A percentile compares a stretch with the other conserved stretches of the same genome.
These are phyloP conservation scores for Ploceus nigricollis DNA, from an alignment of 2,113 vertebrate genomes.

Conservation along the genomic window DNA sequence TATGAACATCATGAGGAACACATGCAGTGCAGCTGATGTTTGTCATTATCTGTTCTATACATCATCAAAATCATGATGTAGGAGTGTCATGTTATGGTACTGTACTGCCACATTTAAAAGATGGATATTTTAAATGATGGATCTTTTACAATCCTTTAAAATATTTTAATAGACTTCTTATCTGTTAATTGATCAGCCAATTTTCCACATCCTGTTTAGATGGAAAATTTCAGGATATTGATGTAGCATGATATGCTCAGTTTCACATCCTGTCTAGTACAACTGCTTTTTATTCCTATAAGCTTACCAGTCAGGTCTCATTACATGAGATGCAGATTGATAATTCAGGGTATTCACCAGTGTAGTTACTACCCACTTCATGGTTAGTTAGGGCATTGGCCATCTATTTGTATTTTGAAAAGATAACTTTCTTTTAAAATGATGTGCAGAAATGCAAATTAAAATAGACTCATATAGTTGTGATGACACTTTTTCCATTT, in stretches of 20 bases:
- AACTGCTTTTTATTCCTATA: neutral
- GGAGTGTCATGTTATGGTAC: conserved; percentile 46
- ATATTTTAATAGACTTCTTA: neutral
- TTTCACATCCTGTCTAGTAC: neutral
- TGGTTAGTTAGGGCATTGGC: neutral
- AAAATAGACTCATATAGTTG: conserved; percentile 35
- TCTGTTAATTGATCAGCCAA: neutral
- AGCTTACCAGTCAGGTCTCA: neutral
- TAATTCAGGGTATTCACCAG: neutral
- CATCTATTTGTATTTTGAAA: conserved; percentile 17
- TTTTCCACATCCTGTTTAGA: neutral
- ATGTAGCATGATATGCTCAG: neutral
- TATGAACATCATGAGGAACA: conserved; percentile 28
- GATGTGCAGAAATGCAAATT: conserved; percentile 48
- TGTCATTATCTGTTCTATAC: conserved; percentile 28
- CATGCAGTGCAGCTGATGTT: conserved; percentile 32
- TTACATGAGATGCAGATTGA: neutral
- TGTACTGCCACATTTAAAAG: conserved; percentile 33
- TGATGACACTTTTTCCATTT: conserved; percentile 58
- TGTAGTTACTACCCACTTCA: neutral
- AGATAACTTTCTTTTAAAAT: conserved; percentile 31
- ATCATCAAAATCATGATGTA: conserved; percentile 24
- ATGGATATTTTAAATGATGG: neutral
- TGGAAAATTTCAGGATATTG: neutral
- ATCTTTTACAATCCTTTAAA: neutral